Evolutionary conservation across 2,113 vertebrate genomes (phyloP), one percentile per base, ranked within the genome.

Genomic region (Pluvialis apricaria): DNA sequence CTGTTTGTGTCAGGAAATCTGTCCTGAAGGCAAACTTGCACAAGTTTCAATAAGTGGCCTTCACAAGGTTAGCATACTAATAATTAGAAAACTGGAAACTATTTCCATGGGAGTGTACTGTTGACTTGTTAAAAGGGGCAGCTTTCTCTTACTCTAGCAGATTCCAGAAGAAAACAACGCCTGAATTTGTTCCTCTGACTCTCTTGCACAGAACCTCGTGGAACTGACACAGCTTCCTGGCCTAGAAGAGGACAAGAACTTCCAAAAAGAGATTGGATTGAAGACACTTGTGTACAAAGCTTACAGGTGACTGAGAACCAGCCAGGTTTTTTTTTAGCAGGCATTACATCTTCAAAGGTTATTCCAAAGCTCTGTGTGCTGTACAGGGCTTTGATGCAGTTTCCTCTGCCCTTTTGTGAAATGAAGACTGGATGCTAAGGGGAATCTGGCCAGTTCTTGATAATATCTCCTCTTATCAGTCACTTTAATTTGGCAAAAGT

Each of bases 241-340:
- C 69, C 96, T 99, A 76, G 99, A 99, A 94, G 99, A 99, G 51
- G 99, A 99, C 96, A 99, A 98, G 97, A 98, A 97, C 94, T 99
- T 99, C 97, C 99, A 99, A 93, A 99, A 99, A 92, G 99, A 99
- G 97, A 98, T 99, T 79, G 98, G 99, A 36, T 98, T 99, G 82
- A 99, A 99, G 97, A 99, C 98, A 0, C 97, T 99, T 32, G 99
- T 99, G 61, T 99, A 99, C 97, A 99, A 99, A 96, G 99, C 99
- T 89, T 99, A 99, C 98, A 99, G 99, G 99, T 99, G 95, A 94
- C 40, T 93, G 66, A 75, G 77, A 77, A 84, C 62, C 54, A 91
- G 52, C 60, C 62, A 82, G 24, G 2, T 78, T 93, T 69, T 70
- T 70, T 57, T 79, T 47, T 34, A 88, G 58, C 31, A 44, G 54